Percentiles rank a stretch among this genome's conserved stretches.
phyloP scores from a whole-genome alignment of 2,888 invertebrate genomes.

The Trachelus tabidus region DNA sequence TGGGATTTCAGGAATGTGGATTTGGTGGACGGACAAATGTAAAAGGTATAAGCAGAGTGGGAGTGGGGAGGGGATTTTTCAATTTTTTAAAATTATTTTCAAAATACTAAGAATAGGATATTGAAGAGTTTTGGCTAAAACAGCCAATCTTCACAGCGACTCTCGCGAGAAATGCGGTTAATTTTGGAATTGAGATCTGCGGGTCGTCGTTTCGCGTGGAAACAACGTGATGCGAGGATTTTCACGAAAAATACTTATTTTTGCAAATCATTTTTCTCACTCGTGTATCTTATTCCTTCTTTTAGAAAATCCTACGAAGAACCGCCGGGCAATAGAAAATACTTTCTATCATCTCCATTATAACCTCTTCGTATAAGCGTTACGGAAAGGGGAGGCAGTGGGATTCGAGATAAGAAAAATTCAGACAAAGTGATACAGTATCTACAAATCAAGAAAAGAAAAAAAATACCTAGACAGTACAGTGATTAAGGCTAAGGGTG shows the following conservation, averaged over 20 bases:
- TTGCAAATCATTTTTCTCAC: neutral
- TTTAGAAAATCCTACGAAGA: neutral
- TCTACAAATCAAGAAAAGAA: neutral
- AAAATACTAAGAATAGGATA: slow-evolving; percentile 7
- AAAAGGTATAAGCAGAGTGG: neutral
- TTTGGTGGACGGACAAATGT: neutral
- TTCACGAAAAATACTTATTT: neutral
- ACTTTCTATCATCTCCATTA: neutral
- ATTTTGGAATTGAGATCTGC: slow-evolving; percentile 21
- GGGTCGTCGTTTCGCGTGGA: neutral
- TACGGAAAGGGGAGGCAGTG: neutral
- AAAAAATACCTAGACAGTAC: slow-evolving; percentile 9
- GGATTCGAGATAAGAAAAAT: neutral
- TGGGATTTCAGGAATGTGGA: neutral
- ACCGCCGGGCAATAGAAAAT: neutral
- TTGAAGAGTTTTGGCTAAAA: slow-evolving; percentile 7
- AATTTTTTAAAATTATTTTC: slow-evolving; percentile 11
- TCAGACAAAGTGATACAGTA: neutral
- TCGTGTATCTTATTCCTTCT: neutral
- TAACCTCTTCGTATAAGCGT: neutral
- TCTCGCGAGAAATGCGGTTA: neutral
- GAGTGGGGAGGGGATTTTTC: neutral
- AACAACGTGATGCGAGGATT: neutral
- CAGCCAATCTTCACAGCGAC: neutral
- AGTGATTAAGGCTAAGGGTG: slow-evolving; percentile 12